Conservation (phyloP, 2,797 vertebrate species). For the Amazonetta brasiliensis region DNA sequence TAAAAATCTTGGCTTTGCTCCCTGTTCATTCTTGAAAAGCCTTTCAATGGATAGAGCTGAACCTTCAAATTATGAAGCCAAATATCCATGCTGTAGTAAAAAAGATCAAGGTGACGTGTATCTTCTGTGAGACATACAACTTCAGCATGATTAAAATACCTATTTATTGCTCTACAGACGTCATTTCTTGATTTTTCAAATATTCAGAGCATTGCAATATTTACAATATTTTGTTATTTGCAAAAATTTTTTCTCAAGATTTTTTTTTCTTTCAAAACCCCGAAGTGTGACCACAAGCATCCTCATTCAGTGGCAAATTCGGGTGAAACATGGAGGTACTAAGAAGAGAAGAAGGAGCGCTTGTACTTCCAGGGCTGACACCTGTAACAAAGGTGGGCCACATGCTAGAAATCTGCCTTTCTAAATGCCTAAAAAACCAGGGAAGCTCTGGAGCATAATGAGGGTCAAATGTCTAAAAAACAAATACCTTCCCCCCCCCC, state of each 20-base stretch:
- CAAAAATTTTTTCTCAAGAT: not conserved
- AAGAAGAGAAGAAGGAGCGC: not conserved
- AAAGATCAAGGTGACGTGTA: not conserved
- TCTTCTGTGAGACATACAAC: not conserved
- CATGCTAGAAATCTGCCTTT: not conserved
- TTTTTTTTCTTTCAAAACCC: not conserved
- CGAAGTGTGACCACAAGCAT: not conserved
- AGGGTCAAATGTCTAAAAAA: not conserved
- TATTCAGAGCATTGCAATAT: not conserved
- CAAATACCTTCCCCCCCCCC: fast-evolving
- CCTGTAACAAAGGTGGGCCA: not conserved
- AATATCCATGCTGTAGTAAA: not conserved
- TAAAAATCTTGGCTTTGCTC: not conserved
- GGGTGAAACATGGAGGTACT: not conserved
- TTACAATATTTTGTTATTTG: not conserved
- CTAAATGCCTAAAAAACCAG: not conserved
- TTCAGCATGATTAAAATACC: not conserved
- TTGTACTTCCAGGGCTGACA: not conserved
- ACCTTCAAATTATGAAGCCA: not conserved
- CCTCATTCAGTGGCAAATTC: not conserved
- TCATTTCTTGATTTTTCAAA: not conserved
- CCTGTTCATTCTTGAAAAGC: not conserved
- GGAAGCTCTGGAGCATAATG: not conserved
- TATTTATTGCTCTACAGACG: not conserved
- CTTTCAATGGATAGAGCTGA: not conserved